Conservation (phyloP, 2,888 invertebrate genomes). For the Sialis lutaria region DNA sequence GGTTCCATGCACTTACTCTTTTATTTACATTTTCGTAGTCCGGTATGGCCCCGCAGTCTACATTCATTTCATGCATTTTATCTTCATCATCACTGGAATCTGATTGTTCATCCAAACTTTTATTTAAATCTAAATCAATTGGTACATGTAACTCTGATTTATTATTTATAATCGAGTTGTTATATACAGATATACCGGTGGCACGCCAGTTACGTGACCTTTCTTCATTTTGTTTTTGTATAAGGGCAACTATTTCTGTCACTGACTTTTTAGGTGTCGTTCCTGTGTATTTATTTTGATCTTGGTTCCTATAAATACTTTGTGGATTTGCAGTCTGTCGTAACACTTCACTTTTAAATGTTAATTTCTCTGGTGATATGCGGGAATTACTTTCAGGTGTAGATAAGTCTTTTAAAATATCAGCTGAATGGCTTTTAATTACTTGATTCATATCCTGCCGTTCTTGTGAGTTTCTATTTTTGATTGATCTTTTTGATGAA, state of each 20-base stretch:
- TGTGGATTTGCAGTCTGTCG: conserved; percentile 18
- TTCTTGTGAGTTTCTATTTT: conserved; percentile 55
- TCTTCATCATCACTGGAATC: conserved; percentile 42
- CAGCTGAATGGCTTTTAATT: conserved; percentile 26
- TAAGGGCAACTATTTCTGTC: conserved; percentile 42
- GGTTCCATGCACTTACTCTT: conserved; percentile 7
- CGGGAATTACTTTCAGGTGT: conserved; percentile 20
- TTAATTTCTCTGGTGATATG: conserved; percentile 3
- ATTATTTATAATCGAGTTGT: conserved; percentile 5
- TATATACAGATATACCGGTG: conserved; percentile 8
- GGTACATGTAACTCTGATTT: conserved; percentile 16
- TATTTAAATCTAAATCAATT: conserved; percentile 4
- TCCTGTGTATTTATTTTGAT: too few relatives aligned
- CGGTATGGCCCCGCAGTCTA: conserved; percentile 36
- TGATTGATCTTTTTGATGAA: conserved; percentile 36
- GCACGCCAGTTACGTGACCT: conserved; percentile 23
- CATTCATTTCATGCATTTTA: conserved; percentile 24
- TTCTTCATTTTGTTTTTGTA: conserved; percentile 33
- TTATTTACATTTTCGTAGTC: conserved; percentile 32
- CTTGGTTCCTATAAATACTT: too few relatives aligned
- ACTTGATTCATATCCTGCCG: conserved; percentile 35
- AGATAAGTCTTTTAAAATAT: conserved; percentile 30
- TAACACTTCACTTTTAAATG: conserved; percentile 5
- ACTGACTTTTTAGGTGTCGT: conserved; percentile 26
- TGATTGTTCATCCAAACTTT: conserved; percentile 26